phyloP scores from a whole-genome alignment of 2,888 invertebrate genomes.

The Panzeria rudis region DNA sequence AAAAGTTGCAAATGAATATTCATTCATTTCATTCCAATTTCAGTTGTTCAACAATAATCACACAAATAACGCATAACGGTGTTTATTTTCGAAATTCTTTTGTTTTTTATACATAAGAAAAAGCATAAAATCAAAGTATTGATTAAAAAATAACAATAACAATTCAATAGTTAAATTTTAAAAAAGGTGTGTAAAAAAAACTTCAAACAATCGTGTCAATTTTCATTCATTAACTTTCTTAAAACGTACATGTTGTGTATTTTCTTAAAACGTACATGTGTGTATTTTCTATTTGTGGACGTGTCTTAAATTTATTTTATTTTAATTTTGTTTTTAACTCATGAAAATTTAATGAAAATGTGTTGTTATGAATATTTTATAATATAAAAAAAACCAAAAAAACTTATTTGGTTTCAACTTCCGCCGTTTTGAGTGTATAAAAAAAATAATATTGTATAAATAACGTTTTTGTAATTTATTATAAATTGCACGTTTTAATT shows the following conservation, averaged over 20 bases:
- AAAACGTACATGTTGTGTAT: too few relatives aligned
- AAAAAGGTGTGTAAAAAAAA: conserved; percentile 58
- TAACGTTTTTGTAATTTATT: conserved; percentile 38
- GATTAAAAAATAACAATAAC: conserved; percentile 9
- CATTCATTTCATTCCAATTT: conserved; percentile 69
- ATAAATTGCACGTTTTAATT: conserved; percentile 56
- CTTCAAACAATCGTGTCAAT: conserved; percentile 38
- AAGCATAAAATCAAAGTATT: conserved; percentile 12
- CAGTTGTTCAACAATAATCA: conserved; percentile 67
- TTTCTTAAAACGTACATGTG: conserved; percentile 33
- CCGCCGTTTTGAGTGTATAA: conserved; percentile 52
- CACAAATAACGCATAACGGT: conserved; percentile 54
- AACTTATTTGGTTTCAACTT: conserved; percentile 68
- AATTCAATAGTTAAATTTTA: conserved; percentile 16
- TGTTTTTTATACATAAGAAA: conserved; percentile 8
- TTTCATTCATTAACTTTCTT: conserved; percentile 60
- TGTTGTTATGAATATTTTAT: conserved; percentile 34
- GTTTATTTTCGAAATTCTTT: background rate
- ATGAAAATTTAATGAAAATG: conserved; percentile 39
- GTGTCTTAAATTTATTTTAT: conserved; percentile 51
- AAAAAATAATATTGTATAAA: background rate
- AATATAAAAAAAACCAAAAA: conserved; percentile 23
- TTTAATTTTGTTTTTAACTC: conserved; percentile 34
- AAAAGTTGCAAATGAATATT: conserved; percentile 65
- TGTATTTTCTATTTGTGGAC: conserved; percentile 43